phyloP scores from a whole-genome alignment of 2,113 vertebrate genomes.

The Cromileptes altivelis region DNA sequence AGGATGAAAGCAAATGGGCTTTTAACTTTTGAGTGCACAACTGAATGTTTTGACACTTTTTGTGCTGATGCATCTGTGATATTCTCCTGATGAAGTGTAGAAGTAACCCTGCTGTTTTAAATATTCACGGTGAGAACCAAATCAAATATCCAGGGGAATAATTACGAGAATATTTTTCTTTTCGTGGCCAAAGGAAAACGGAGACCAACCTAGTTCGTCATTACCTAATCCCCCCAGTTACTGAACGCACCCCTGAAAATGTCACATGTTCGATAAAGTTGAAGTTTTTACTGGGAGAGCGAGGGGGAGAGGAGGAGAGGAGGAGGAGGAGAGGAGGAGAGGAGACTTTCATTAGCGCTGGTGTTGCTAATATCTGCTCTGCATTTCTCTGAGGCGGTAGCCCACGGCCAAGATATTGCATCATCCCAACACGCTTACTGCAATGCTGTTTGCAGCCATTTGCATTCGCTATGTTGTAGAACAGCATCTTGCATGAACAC shows the following conservation, averaged over 20 bases:
- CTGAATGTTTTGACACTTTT: constrained; percentile 15
- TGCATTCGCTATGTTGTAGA: constrained; percentile 34
- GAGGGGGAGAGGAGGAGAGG: constrained; percentile 9
- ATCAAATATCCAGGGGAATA: constrained; percentile 23
- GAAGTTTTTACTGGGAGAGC: constrained; percentile 19
- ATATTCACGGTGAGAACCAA: not conserved
- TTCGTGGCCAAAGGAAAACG: constrained; percentile 15
- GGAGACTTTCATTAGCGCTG: constrained; percentile 47
- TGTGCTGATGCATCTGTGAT: constrained; percentile 22
- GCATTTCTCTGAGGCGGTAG: constrained; percentile 46
- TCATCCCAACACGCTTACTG: constrained; percentile 39
- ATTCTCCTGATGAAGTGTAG: not conserved
- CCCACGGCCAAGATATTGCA: constrained; percentile 44
- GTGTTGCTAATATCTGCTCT: constrained; percentile 55
- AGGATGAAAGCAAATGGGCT: constrained; percentile 1
- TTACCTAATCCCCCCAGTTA: constrained; percentile 34
- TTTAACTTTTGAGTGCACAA: constrained; percentile 7
- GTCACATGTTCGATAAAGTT: constrained; percentile 42
- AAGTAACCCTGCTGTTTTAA: constrained; percentile 10
- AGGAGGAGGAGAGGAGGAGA: constrained; percentile 10
- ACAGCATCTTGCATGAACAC: not conserved
- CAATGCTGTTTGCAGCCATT: constrained; percentile 31
- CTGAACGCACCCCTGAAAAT: constrained; percentile 51
- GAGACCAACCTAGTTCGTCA: constrained; percentile 7
- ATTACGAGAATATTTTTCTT: constrained; percentile 6